phyloP scores from a whole-genome alignment of 2,797 vertebrate species.

The Pseudomugil tenellus region DNA sequence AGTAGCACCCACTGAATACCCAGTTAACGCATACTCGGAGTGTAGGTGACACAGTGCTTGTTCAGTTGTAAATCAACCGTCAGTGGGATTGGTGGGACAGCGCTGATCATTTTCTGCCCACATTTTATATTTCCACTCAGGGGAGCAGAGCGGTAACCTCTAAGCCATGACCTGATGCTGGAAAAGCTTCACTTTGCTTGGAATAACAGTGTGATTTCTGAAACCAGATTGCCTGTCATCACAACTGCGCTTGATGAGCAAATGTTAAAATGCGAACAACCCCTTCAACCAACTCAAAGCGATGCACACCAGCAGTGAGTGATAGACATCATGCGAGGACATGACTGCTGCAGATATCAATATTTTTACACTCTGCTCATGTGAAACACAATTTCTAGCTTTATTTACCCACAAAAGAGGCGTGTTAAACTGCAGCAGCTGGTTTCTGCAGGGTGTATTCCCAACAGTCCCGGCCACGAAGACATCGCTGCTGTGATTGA shows the following conservation, averaged over 20 bases:
- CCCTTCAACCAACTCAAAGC: not conserved
- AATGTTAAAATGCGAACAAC: not conserved
- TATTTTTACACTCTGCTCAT: not conserved
- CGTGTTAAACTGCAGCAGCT: slow-evolving; percentile 25
- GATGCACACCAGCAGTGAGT: not conserved
- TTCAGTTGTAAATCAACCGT: not conserved
- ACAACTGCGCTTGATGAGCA: not conserved
- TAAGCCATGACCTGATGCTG: not conserved
- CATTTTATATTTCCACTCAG: not conserved
- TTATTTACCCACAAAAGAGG: slow-evolving; percentile 23
- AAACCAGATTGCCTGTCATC: not conserved
- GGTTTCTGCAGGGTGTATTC: slow-evolving; percentile 32
- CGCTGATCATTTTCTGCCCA: not conserved
- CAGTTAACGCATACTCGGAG: not conserved
- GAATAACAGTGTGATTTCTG: not conserved
- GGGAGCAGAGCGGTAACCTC: not conserved
- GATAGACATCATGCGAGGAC: not conserved
- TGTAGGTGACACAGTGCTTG: not conserved
- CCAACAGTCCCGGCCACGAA: slow-evolving; percentile 27
- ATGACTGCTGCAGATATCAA: not conserved
- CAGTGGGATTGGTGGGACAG: not conserved
- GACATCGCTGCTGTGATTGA: slow-evolving; percentile 36
- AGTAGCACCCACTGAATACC: not conserved
- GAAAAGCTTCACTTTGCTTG: not conserved
- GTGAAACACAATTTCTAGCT: slow-evolving; percentile 8